Conservation (phyloP, 2,797 vertebrate species). For the Coccyzus lansbergi region DNA sequence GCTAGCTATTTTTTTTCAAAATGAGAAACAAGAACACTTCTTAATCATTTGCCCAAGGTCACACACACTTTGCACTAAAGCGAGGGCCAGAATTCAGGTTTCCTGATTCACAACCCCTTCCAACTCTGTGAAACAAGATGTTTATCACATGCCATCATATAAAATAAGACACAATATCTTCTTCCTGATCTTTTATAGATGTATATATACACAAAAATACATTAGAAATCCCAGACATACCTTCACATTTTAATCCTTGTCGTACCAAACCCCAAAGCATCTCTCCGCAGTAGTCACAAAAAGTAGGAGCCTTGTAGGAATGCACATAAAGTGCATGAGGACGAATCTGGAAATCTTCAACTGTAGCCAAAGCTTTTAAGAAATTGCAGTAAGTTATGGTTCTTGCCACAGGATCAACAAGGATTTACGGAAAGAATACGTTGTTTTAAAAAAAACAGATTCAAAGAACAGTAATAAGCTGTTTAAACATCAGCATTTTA, state of each 20-base stretch:
- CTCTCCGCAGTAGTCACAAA: slow-evolving; percentile 98
- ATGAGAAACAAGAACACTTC: not conserved
- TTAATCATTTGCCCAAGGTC: not conserved
- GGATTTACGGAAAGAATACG: not conserved
- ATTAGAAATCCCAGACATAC: slow-evolving; percentile 65
- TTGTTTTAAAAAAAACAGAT: not conserved
- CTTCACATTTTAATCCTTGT: slow-evolving; percentile 98
- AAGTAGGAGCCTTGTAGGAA: slow-evolving; percentile 97
- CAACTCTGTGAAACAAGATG: not conserved
- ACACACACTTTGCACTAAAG: not conserved
- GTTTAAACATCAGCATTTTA: not conserved
- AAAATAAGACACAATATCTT: not conserved
- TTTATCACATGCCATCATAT: not conserved
- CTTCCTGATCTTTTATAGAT: not conserved
- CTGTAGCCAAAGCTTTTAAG: slow-evolving; percentile 91
- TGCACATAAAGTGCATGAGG: slow-evolving; percentile 96
- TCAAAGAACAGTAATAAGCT: not conserved
- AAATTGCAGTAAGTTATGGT: slow-evolving; percentile 42
- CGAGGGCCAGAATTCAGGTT: not conserved
- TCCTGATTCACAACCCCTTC: not conserved
- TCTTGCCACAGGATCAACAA: slow-evolving; percentile 44
- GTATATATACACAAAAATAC: not conserved
- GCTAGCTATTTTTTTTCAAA: not conserved
- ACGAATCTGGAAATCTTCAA: slow-evolving; percentile 98
- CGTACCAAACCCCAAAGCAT: slow-evolving; percentile 98